Evolutionary conservation across 2,113 vertebrate species (phyloP), one percentile per base, ranked within the genome.

Genomic region (Sakesphorus luctuosus): DNA sequence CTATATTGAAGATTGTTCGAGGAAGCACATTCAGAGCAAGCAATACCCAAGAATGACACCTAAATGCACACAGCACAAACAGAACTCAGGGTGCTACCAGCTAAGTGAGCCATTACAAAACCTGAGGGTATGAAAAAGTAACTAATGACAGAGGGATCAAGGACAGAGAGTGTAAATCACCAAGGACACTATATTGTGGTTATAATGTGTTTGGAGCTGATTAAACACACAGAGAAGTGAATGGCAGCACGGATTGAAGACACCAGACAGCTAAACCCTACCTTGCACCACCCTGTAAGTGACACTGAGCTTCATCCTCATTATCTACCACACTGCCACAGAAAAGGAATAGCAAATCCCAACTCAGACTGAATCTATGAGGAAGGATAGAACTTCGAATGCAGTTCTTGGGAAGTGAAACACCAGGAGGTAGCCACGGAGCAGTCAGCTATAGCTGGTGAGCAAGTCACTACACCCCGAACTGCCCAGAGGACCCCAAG

Each of bases 231-330:
- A 29, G 0, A 1, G 44, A 68, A 38, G 56, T 43, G 66, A 72
- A 40, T 0, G 3, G 68, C 2, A 56, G 18, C 35, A 36, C 0
- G 11, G 36, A 76, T 0, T 73, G 50, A 72, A 81, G 52, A 50
- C 38, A 63, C 5, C 5, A 7, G 38, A 53, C 28, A 67, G 63
- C n/a, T 81, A 58, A 89, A 74, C n/a, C 28, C 46, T n/a, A 29
- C 19, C 0, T 0, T 3, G 28, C 9, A 36, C 18, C 38, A 26
- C 71, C 23, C 0, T 0, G 0, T 20, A 61, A 83, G 29, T 8
- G 28, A 74, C 3, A 40, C 25, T 31, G 38, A 91, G 50, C 73
- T 83, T 68, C 62, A 46, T 36, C 74, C 53, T 79, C n/a, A 36
- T 53, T 46, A 76, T 16, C 52, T 24, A 36, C 33, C 44, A 44